Conservation (phyloP, 2,888 invertebrate genomes). For the Prostheceraeus crozeri region DNA sequence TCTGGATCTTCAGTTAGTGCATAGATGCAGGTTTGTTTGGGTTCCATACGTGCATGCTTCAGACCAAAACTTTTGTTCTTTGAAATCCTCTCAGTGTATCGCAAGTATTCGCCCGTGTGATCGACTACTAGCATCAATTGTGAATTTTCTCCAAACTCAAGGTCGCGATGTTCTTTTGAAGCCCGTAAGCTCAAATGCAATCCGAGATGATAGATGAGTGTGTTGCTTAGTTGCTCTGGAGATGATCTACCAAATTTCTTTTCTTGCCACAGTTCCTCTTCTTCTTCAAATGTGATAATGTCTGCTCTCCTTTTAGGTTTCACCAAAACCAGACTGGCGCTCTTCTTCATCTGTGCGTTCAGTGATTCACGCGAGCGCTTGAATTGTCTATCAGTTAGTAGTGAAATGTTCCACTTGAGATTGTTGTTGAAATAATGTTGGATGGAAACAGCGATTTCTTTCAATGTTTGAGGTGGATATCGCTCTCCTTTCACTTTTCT, state of each 20-base stretch:
- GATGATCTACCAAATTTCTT: too few species aligned
- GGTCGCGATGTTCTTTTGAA: slow-evolving; percentile 9
- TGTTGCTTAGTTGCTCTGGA: slow-evolving; percentile 19
- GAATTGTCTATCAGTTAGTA: slow-evolving; percentile 7
- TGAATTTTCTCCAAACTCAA: slow-evolving; percentile 13
- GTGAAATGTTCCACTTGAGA: slow-evolving; percentile 16
- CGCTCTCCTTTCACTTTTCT: slow-evolving; percentile 21
- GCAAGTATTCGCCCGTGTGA: slow-evolving; percentile 14
- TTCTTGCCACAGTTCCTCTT: too few species aligned
- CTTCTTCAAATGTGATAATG: neutral
- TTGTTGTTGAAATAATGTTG: slow-evolving; percentile 24
- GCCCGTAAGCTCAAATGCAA: slow-evolving; percentile 29
- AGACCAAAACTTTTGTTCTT: slow-evolving; percentile 9
- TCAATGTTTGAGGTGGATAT: slow-evolving; percentile 18
- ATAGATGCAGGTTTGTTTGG: slow-evolving; percentile 27
- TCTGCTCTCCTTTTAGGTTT: slow-evolving; percentile 11
- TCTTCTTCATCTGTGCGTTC: slow-evolving; percentile 6
- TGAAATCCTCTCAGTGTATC: slow-evolving; percentile 13
- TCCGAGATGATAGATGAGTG: slow-evolving; percentile 17
- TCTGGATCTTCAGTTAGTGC: slow-evolving; percentile 23
- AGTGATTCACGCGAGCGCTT: slow-evolving; percentile 3
- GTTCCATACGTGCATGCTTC: slow-evolving; percentile 25
- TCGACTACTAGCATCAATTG: slow-evolving; percentile 4
- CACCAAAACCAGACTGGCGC: slow-evolving; percentile 3
- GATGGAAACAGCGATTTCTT: slow-evolving; percentile 10